phyloP scores from a whole-genome alignment of 1,140 invertebrate species.

The Arion vulgaris region DNA sequence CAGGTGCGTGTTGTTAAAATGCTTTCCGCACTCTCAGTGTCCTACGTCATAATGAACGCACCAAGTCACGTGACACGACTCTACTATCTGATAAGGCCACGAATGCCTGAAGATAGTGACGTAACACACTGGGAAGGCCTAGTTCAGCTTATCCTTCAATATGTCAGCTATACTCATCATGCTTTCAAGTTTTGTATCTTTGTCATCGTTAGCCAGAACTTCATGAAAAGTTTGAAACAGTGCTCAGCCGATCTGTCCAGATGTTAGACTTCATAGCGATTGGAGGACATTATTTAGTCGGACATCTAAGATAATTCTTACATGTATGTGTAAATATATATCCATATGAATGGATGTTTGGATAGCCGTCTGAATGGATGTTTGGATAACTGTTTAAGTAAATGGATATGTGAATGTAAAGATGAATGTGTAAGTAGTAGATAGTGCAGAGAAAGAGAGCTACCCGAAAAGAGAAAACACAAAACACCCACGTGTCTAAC shows the following conservation, averaged over 20 bases:
- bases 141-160: conserved; percentile 47
- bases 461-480: too few relatives aligned
- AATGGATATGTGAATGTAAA: too few relatives aligned
- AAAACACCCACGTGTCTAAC: too few relatives aligned
- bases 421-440: too few relatives aligned
- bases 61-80: conserved; percentile 51
- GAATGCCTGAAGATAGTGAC: background rate
- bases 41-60: conserved; percentile 52
- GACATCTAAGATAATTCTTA: too few relatives aligned
- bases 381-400: too few relatives aligned
- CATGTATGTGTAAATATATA: too few relatives aligned
- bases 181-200: conserved; percentile 57
- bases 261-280: background rate
- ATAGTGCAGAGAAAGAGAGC: too few relatives aligned
- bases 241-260: background rate
- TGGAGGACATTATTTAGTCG: too few relatives aligned
- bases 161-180: conserved; percentile 48
- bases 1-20: conserved; percentile 57
- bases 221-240: conserved; percentile 9
- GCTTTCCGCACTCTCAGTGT: conserved; percentile 54
- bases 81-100: conserved; percentile 41
- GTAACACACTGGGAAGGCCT: conserved; percentile 37
- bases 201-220: conserved; percentile 53
- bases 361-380: too few relatives aligned
- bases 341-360: too few relatives aligned